A percentile compares a stretch with the other conserved stretches of the same genome.
These are phyloP conservation scores for Telmatherina bonti DNA, from an alignment of 2,797 vertebrate species.

Conservation along the genomic window DNA sequence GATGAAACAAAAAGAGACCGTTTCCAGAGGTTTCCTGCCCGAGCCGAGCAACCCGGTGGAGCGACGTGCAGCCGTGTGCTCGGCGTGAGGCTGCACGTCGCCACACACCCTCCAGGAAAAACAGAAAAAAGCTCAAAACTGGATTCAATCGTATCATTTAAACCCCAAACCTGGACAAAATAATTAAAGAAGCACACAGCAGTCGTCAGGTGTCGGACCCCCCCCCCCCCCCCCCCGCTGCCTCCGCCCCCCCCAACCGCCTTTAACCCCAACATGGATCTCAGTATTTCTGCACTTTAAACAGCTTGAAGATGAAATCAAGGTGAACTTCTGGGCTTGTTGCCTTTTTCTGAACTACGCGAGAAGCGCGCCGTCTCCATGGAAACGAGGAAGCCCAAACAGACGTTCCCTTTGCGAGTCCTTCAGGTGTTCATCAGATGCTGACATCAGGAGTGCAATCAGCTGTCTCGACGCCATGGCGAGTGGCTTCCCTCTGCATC, in stretches of 20 bases:
- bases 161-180: slow-evolving; percentile 64
- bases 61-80: slow-evolving; percentile 13
- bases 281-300: slow-evolving; percentile 42
- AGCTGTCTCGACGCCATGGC: slow-evolving; percentile 46
- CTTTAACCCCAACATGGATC: slow-evolving; percentile 57
- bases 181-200: slow-evolving; percentile 73
- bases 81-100: slow-evolving; percentile 31
- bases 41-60: slow-evolving; percentile 58
- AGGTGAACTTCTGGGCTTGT: slow-evolving; percentile 12
- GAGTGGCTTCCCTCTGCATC: too few relatives aligned
- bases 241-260: slow-evolving; percentile 22
- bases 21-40: slow-evolving; percentile 50
- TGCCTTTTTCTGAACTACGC: slow-evolving; percentile 77
- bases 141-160: slow-evolving; percentile 83
- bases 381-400: slow-evolving; percentile 23
- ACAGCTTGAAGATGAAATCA: slow-evolving; percentile 28
- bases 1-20: slow-evolving; percentile 59
- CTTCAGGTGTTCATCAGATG: slow-evolving; percentile 42
- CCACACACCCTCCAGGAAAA: slow-evolving; percentile 76
- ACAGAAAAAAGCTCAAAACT: slow-evolving; percentile 89
- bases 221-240: not conserved
- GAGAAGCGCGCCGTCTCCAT: slow-evolving; percentile 48
- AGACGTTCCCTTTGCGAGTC: slow-evolving; percentile 43
- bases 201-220: slow-evolving; percentile 57
- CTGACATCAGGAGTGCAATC: slow-evolving; percentile 62